Conservation (phyloP, 2,797 vertebrate species). For the Leucoraja ocellata region DNA sequence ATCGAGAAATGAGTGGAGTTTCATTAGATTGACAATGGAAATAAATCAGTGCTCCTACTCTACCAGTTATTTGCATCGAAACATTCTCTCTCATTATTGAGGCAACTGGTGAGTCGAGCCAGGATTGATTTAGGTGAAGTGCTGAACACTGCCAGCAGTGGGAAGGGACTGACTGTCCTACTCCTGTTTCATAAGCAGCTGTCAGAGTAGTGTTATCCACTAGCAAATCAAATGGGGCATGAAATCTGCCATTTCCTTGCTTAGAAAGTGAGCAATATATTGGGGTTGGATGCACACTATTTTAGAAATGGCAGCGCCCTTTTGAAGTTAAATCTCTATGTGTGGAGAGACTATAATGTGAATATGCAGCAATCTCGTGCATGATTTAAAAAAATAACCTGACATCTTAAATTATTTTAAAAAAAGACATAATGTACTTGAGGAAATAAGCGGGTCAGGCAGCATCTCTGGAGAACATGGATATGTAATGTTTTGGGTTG, state of each 20-base stretch:
- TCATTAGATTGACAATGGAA: conserved; percentile 17
- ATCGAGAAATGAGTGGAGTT: conserved; percentile 18
- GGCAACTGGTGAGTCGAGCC: not conserved
- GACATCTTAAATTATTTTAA: too few species aligned
- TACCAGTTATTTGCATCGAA: not conserved
- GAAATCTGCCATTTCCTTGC: not conserved
- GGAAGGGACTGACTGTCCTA: not conserved
- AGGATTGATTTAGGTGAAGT: too few species aligned
- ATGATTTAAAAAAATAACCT: not conserved
- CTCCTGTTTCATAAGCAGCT: not conserved
- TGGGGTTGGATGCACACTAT: not conserved
- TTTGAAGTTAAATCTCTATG: not conserved
- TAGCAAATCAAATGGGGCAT: not conserved
- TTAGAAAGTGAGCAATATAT: not conserved
- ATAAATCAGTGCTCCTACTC: not conserved
- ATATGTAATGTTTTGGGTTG: too few species aligned
- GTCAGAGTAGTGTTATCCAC: not conserved
- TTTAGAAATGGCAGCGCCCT: not conserved
- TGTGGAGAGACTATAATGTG: not conserved
- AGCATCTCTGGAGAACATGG: too few species aligned
- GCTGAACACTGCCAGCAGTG: not conserved
- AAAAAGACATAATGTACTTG: too few species aligned
- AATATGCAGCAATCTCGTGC: not conserved
- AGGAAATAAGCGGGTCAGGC: too few species aligned
- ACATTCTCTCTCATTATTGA: not conserved